Evolutionary conservation across 2,888 invertebrate species (phyloP).

Genomic region (Clunio marinus): DNA sequence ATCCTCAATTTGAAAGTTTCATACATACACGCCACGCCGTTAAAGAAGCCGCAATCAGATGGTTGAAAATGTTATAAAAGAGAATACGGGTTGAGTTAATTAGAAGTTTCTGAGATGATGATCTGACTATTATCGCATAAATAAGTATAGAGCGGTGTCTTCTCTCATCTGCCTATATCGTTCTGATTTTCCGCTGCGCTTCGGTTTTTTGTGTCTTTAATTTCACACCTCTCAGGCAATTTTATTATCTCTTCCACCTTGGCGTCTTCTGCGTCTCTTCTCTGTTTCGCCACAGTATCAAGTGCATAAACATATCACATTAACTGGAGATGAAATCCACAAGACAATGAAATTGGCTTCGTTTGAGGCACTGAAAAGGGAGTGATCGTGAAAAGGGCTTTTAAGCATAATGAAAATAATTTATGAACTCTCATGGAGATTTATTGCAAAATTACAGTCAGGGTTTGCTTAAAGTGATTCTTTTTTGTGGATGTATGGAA

Average conservation of each 20-base stretch:
- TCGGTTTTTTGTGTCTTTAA: constrained; percentile 4
- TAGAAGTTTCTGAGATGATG: constrained; percentile 33
- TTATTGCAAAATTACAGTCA: neutral
- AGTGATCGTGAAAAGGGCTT: constrained; percentile 5
- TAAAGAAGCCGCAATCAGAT: neutral
- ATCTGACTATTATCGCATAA: constrained; percentile 38
- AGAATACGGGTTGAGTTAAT: constrained; percentile 35
- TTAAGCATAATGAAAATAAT: constrained; percentile 30
- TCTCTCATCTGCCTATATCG: constrained; percentile 4
- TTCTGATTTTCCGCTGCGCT: neutral
- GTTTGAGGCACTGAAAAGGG: constrained; percentile 9
- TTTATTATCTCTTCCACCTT: constrained; percentile 15
- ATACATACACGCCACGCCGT: neutral
- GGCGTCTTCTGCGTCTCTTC: constrained; percentile 5
- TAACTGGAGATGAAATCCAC: constrained; percentile 2
- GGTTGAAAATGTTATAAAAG: neutral
- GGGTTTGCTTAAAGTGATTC: neutral
- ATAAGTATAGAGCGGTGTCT: constrained; percentile 35
- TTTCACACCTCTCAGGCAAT: constrained; percentile 38
- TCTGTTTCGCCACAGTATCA: neutral
- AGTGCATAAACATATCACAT: constrained; percentile 19
- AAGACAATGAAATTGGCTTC: constrained; percentile 13
- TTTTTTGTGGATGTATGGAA: neutral
- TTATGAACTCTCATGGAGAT: constrained; percentile 20
- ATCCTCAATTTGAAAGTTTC: neutral